A percentile compares a stretch with the other conserved stretches of the same genome.
These are phyloP conservation scores for Corythaeola cristata DNA, from an alignment of 2,113 vertebrate genomes.

Conservation along the genomic window DNA sequence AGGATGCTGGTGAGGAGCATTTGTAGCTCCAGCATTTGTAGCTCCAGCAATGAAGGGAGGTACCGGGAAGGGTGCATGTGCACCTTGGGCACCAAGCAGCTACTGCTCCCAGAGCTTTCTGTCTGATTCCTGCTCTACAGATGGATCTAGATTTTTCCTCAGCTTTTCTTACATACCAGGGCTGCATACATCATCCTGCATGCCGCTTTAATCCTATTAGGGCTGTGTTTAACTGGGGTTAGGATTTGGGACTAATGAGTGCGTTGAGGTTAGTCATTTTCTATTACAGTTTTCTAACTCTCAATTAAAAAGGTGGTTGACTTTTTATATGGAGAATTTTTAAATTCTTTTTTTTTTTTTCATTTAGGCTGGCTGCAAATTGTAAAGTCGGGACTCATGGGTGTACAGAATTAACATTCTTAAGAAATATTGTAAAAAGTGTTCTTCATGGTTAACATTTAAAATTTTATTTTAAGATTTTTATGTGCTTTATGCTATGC, in stretches of 20 bases:
- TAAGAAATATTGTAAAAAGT: constrained; percentile 22
- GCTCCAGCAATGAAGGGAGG: neutral
- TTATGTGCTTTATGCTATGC: constrained; percentile 27
- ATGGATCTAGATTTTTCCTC: neutral
- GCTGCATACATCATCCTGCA: constrained; percentile 33
- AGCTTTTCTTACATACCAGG: constrained; percentile 22
- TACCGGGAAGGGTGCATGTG: accelerated
- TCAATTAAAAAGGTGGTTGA: constrained; percentile 53
- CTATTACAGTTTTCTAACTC: constrained; percentile 39
- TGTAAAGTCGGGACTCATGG: neutral
- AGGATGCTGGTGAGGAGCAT: neutral
- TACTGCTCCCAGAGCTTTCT: neutral
- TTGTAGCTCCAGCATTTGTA: neutral
- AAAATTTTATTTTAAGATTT: constrained; percentile 41
- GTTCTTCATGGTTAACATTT: neutral
- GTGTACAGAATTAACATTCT: constrained; percentile 16
- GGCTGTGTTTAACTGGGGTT: constrained; percentile 38
- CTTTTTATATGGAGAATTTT: constrained; percentile 35
- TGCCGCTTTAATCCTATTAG: constrained; percentile 52
- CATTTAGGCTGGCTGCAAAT: neutral
- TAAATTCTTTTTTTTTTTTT: constrained; percentile 40
- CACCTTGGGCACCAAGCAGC: neutral
- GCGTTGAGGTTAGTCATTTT: constrained; percentile 52
- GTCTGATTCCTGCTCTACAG: neutral
- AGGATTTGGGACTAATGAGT: constrained; percentile 55